Evolutionary conservation across 2,797 vertebrate genomes (phyloP).

Genomic region (Esox masquinongy): DNA sequence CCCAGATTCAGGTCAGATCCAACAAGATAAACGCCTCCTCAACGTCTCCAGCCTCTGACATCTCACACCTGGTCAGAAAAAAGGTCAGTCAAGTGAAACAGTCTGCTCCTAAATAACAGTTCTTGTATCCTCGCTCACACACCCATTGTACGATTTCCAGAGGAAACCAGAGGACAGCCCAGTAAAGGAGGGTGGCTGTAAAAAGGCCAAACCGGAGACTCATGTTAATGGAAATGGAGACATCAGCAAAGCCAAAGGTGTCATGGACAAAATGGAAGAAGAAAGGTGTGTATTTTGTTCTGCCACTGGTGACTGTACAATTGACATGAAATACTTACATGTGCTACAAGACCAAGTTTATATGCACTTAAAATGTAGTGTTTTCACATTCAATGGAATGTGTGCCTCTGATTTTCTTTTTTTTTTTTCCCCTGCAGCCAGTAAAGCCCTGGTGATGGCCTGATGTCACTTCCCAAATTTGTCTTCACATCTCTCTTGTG

Average conservation of each 20-base stretch:
- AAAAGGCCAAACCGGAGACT: constrained; percentile 64
- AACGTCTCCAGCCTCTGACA: constrained; percentile 80
- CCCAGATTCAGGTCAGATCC: constrained; percentile 68
- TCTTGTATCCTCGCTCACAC: not conserved
- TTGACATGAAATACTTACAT: not conserved
- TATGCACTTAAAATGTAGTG: not conserved
- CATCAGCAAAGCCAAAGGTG: constrained; percentile 27
- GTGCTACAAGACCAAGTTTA: not conserved
- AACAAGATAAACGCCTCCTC: constrained; percentile 62
- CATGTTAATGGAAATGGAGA: not conserved
- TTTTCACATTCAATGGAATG: not conserved
- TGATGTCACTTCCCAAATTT: not conserved
- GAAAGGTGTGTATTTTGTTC: constrained; percentile 29
- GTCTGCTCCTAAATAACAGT: not conserved
- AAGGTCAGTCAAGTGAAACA: constrained; percentile 78
- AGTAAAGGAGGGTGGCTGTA: constrained; percentile 51
- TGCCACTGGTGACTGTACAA: not conserved
- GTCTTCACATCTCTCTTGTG: not conserved
- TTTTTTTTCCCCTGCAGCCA: constrained; percentile 29
- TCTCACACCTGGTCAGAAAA: constrained; percentile 91
- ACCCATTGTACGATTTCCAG: constrained; percentile 34
- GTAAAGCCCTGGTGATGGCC: constrained; percentile 21
- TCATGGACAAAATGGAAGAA: constrained; percentile 26
- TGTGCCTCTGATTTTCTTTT: not conserved
- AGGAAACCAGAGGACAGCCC: constrained; percentile 73